These are phyloP conservation scores for Eueides isabella DNA, from an alignment of 1,140 invertebrate genomes.

Conservation along the genomic window DNA sequence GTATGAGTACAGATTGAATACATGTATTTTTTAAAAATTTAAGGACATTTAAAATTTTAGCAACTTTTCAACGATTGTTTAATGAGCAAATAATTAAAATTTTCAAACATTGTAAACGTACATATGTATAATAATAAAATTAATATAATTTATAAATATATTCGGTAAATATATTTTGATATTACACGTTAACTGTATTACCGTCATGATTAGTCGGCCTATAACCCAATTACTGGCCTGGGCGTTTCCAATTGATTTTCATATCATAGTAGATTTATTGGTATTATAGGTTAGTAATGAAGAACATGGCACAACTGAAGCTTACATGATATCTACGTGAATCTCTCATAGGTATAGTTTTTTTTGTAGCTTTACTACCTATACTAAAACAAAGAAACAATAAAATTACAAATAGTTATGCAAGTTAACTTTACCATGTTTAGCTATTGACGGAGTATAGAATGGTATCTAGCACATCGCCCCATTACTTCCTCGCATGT, in stretches of 20 bases:
- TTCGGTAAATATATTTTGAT: background rate
- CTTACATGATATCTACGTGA: background rate
- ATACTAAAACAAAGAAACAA: background rate
- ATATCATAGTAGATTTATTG: constrained; percentile 10
- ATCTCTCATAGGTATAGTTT: background rate
- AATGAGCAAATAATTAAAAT: background rate
- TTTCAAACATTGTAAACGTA: too few relatives aligned
- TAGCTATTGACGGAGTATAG: constrained; percentile 30
- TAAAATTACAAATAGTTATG: background rate
- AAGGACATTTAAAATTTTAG: too few relatives aligned
- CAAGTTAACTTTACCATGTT: constrained; percentile 12
- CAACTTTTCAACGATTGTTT: too few relatives aligned
- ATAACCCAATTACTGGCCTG: constrained; percentile 25
- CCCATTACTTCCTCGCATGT: constrained; percentile 67
- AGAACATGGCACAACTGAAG: background rate
- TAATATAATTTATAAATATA: too few relatives aligned
- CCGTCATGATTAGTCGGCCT: constrained; percentile 13
- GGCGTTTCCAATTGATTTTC: constrained; percentile 19
- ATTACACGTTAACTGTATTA: constrained; percentile 17
- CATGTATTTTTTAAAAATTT: too few relatives aligned
- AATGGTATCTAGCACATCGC: constrained; percentile 53
- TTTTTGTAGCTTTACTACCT: background rate
- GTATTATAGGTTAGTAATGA: constrained; percentile 8
- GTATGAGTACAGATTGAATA: too few relatives aligned
- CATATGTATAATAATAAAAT: too few relatives aligned